A percentile compares a stretch with the other conserved stretches of the same genome.
Evolutionary conservation across 2,888 invertebrate genomes (phyloP).

Genomic region (Rhimphoctona megacephalus): DNA sequence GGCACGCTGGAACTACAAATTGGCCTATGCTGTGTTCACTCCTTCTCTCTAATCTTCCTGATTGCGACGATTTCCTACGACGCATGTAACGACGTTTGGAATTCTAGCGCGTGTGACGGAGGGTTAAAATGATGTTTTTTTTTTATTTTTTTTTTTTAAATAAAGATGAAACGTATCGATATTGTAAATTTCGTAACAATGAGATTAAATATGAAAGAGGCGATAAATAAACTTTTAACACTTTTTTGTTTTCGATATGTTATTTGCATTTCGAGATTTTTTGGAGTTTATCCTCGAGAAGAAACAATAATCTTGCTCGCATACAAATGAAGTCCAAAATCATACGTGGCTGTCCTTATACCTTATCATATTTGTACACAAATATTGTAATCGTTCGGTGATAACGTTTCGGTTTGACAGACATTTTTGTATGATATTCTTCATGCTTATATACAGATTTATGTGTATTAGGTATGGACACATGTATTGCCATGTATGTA

Average conservation of each 20-base stretch:
- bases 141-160: not conserved
- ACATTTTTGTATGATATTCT: not conserved
- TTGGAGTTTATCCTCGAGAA: not conserved
- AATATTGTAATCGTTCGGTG: constrained; percentile 6
- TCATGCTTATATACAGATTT: not conserved
- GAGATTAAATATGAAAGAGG: not conserved
- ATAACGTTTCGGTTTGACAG: constrained; percentile 29
- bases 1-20: no score
- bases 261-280: not conserved
- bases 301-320: constrained; percentile 13
- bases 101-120: no score
- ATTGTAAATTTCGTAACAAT: not conserved
- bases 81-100: no score
- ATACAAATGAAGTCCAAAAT: constrained; percentile 9
- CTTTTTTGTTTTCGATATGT: not conserved
- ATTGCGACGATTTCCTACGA: no score
- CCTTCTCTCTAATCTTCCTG: no score
- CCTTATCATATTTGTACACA: constrained; percentile 54
- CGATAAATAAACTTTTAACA: not conserved
- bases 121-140: no score
- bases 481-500: not conserved
- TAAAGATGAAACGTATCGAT: no score
- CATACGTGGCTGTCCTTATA: not conserved
- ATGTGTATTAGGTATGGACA: not conserved
- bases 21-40: no score